These are phyloP conservation scores for Chaetops frenatus DNA, from an alignment of 2,113 vertebrate genomes.

Conservation along the genomic window DNA sequence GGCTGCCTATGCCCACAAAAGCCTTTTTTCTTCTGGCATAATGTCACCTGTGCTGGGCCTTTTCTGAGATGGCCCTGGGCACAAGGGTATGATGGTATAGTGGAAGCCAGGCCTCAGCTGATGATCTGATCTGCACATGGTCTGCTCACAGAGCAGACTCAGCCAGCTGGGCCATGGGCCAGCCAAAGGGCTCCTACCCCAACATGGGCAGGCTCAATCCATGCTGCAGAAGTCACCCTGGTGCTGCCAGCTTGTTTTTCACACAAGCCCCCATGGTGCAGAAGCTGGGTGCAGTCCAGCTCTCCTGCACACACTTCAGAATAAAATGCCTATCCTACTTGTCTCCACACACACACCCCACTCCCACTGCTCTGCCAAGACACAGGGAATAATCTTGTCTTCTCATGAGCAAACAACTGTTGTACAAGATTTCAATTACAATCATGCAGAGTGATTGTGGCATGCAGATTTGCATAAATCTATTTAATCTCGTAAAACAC, in stretches of 20 bases:
- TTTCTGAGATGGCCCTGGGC: background rate
- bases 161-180: background rate
- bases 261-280: background rate
- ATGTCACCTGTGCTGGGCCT: background rate
- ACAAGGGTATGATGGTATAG: background rate
- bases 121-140: background rate
- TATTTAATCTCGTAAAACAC: background rate
- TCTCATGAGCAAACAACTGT: background rate
- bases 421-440: background rate
- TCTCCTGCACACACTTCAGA: background rate
- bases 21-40: background rate
- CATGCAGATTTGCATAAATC: background rate
- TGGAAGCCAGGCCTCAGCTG: background rate
- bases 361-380: background rate
- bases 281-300: background rate
- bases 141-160: background rate
- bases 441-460: background rate
- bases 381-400: background rate
- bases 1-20: background rate
- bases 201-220: fast-evolving
- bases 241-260: background rate
- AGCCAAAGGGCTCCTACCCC: background rate
- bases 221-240: background rate
- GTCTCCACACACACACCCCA: background rate
- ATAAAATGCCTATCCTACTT: background rate